These are phyloP conservation scores for Triplophysa rosa DNA, from an alignment of 2,113 vertebrate species.

Conservation along the genomic window DNA sequence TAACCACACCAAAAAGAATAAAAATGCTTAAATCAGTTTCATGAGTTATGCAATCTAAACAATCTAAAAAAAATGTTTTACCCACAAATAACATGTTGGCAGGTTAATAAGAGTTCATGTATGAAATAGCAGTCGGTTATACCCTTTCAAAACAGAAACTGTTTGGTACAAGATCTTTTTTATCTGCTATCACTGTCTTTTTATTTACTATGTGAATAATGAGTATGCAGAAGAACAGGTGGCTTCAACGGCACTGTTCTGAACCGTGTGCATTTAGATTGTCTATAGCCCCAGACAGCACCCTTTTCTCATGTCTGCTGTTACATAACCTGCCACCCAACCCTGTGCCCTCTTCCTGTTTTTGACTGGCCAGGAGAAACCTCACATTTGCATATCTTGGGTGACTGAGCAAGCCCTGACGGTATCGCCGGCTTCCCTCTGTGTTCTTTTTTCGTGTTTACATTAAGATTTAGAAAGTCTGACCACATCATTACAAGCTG, in stretches of 20 bases:
- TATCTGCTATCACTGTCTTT: neutral
- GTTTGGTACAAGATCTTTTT: too few species aligned
- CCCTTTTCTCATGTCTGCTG: slow-evolving; percentile 56
- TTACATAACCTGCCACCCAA: slow-evolving; percentile 63
- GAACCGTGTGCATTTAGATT: slow-evolving; percentile 58
- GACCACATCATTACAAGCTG: neutral
- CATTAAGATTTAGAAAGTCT: slow-evolving; percentile 15
- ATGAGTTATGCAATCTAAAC: too few species aligned
- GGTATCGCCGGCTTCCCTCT: slow-evolving; percentile 41
- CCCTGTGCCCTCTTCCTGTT: neutral
- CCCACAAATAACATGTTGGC: too few species aligned
- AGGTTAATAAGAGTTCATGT: too few species aligned
- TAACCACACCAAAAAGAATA: too few species aligned
- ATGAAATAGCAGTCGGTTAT: too few species aligned
- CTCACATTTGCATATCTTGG: slow-evolving; percentile 57
- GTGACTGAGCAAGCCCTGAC: slow-evolving; percentile 18
- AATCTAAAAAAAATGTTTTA: too few species aligned
- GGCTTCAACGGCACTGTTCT: slow-evolving; percentile 3
- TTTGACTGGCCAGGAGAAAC: slow-evolving; percentile 56
- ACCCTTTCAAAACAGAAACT: too few species aligned
- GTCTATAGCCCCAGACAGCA: slow-evolving; percentile 51
- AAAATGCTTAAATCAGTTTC: too few species aligned
- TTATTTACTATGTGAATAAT: neutral
- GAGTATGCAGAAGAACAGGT: slow-evolving; percentile 25
- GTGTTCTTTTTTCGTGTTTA: slow-evolving; percentile 1